Percentiles rank a stretch among this genome's conserved stretches.
These are phyloP conservation scores for Marronus borbonicus DNA, from an alignment of 2,888 invertebrate genomes.

Conservation along the genomic window DNA sequence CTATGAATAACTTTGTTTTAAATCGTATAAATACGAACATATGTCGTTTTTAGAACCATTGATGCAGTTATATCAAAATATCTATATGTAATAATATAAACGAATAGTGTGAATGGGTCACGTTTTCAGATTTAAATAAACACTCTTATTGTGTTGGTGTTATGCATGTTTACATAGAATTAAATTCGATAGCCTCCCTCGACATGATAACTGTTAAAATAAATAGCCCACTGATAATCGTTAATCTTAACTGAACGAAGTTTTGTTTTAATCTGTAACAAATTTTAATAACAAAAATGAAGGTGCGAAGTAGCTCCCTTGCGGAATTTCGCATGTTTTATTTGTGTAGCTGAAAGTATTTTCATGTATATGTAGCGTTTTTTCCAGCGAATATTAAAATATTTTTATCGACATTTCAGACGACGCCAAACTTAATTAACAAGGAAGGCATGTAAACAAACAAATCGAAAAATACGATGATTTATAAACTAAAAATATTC, in stretches of 20 bases:
- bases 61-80: too few relatives aligned
- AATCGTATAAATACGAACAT: neutral
- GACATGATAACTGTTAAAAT: constrained; percentile 13
- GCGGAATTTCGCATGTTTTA: neutral
- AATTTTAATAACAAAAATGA: neutral
- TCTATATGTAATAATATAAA: neutral
- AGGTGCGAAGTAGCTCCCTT: neutral
- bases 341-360: neutral
- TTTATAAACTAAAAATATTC: constrained; percentile 18
- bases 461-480: neutral
- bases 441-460: neutral
- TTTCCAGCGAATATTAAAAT: too few relatives aligned
- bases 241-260: neutral
- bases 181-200: neutral
- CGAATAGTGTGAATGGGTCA: constrained; percentile 7
- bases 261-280: neutral
- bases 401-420: constrained; percentile 2
- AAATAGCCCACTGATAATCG: constrained; percentile 10
- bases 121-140: constrained; percentile 5
- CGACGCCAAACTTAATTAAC: neutral
- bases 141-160: constrained; percentile 19
- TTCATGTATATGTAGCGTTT: neutral
- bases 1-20: constrained; percentile 2
- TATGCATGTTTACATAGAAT: neutral
- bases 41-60: neutral